These are phyloP conservation scores for Marronus borbonicus DNA, from an alignment of 2,888 invertebrate genomes.

Conservation along the genomic window DNA sequence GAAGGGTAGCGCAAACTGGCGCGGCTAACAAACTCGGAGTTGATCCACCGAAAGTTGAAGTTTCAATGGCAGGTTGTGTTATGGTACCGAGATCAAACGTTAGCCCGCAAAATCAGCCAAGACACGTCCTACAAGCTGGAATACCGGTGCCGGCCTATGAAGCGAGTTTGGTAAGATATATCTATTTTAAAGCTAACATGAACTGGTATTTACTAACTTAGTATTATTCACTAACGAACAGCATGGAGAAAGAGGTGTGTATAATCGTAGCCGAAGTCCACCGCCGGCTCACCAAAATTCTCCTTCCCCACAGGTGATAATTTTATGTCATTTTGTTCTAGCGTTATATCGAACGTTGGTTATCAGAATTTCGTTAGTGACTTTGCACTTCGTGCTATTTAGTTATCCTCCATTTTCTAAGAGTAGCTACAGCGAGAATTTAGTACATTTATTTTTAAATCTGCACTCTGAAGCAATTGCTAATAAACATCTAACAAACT, in stretches of 20 bases:
- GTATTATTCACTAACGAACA: constrained; percentile 71
- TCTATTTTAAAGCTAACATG: constrained; percentile 26
- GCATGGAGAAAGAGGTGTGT: constrained; percentile 71
- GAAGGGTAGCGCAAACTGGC: constrained; percentile 31
- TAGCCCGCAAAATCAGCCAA: constrained; percentile 72
- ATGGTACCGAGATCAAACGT: constrained; percentile 70
- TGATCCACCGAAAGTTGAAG: constrained; percentile 72
- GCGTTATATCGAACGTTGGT: background rate
- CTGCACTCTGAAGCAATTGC: background rate
- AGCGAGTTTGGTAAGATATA: constrained; percentile 79
- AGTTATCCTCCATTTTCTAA: background rate
- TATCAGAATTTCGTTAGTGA: constrained; percentile 36
- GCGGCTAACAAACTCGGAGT: constrained; percentile 28
- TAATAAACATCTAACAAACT: constrained; percentile 5
- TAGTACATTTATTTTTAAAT: background rate
- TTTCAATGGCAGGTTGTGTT: constrained; percentile 73
- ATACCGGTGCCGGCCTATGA: constrained; percentile 78
- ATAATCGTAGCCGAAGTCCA: constrained; percentile 78
- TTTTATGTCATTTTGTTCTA: constrained; percentile 51
- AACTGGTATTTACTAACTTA: constrained; percentile 55
- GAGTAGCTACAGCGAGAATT: background rate
- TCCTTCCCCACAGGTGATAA: constrained; percentile 80
- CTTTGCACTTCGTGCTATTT: constrained; percentile 24
- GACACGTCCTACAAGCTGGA: constrained; percentile 73
- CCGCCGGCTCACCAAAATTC: constrained; percentile 90